Evolutionary conservation across 2,888 invertebrate species (phyloP).

Genomic region (Troilus luridus): DNA sequence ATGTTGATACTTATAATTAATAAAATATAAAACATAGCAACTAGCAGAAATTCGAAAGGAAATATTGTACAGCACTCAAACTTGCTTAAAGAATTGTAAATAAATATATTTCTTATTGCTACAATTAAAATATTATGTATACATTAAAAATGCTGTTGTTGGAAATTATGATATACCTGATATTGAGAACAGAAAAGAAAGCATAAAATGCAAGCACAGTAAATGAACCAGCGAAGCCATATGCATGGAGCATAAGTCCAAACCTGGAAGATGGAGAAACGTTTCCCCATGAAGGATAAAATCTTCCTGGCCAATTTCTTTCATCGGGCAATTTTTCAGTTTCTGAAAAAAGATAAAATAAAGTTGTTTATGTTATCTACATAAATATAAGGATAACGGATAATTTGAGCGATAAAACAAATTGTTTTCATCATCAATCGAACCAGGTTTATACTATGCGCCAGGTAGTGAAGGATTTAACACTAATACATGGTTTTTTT

Average conservation of each 20-base stretch:
- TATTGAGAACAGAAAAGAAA: slow-evolving; percentile 73
- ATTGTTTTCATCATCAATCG: no score
- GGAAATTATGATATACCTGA: slow-evolving; percentile 69
- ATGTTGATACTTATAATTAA: no score
- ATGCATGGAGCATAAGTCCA: slow-evolving; percentile 73
- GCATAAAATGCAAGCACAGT: slow-evolving; percentile 73
- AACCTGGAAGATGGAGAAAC: slow-evolving; percentile 69
- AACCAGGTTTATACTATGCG: no score
- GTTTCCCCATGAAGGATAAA: slow-evolving; percentile 63
- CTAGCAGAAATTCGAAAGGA: background rate
- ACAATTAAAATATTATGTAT: background rate
- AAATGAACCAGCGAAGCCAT: slow-evolving; percentile 74
- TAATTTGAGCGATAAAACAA: no score
- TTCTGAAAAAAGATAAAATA: slow-evolving; percentile 5
- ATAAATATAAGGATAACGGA: no score
- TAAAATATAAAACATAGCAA: no score
- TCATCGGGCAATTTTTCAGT: slow-evolving; percentile 32
- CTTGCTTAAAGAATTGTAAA: no score
- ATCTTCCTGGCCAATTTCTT: slow-evolving; percentile 54
- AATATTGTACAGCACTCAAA: background rate
- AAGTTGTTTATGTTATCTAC: no score
- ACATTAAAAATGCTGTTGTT: background rate
- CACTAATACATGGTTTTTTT: no score
- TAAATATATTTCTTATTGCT: background rate
- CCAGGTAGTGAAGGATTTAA: no score